Evolutionary conservation across 2,888 invertebrate genomes (phyloP).

Genomic region (Pyrrhia umbra): DNA sequence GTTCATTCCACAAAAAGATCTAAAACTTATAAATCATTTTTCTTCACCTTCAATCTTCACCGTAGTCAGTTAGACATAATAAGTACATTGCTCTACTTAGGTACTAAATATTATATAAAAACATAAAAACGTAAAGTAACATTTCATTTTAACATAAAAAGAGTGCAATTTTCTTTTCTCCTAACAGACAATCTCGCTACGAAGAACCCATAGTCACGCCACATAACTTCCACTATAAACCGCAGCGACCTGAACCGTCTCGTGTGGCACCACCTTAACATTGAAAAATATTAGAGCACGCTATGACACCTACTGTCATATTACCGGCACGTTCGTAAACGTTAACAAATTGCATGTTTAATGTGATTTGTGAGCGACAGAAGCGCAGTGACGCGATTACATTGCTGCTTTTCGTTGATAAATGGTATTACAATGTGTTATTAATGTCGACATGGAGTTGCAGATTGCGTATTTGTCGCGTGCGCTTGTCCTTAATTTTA

Average conservation of each 20-base stretch:
- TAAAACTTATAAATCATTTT: too few species aligned
- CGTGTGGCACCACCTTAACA: constrained; percentile 38
- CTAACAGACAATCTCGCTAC: neutral
- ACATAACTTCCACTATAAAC: neutral
- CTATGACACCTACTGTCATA: constrained; percentile 52
- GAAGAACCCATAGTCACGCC: neutral
- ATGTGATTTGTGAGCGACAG: constrained; percentile 61
- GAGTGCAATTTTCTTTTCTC: neutral
- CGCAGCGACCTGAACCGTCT: constrained; percentile 8
- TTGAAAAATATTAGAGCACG: constrained; percentile 52
- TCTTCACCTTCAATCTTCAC: too few species aligned
- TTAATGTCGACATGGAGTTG: constrained; percentile 55
- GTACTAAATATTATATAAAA: too few species aligned
- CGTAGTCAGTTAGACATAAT: too few species aligned
- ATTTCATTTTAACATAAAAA: too few species aligned
- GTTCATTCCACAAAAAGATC: too few species aligned
- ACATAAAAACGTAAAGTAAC: too few species aligned
- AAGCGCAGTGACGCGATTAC: constrained; percentile 38
- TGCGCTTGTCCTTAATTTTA: constrained; percentile 10
- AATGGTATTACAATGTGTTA: constrained; percentile 52
- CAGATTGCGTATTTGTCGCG: constrained; percentile 23
- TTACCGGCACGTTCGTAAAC: constrained; percentile 47
- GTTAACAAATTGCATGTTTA: constrained; percentile 60
- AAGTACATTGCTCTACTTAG: too few species aligned
- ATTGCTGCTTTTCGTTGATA: constrained; percentile 58